Evolutionary conservation across 1,140 invertebrate species (phyloP), one percentile per base, ranked within the genome.

Genomic region (Diplogasteroides magnus): DNA sequence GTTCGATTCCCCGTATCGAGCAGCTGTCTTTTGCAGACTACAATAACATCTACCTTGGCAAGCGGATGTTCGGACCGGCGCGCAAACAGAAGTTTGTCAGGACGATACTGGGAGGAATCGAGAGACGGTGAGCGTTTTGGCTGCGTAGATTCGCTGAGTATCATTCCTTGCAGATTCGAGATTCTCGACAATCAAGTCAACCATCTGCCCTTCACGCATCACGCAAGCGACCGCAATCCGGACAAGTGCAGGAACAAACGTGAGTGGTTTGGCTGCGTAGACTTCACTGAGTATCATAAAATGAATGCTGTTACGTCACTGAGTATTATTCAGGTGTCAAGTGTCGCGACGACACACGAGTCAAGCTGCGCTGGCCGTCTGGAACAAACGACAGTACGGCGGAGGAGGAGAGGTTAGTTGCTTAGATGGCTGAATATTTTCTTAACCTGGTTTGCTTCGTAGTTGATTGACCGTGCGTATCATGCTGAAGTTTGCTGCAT

Each of bases 131-230:
- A 48, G 62, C 11, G n/a, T 15, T 26, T 61, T n/a, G 15, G 26
- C 14, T 15, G 60, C n/a, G n/a, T n/a, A n/a, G n/a, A n/a, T n/a
- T n/a, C n/a, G 14, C 14, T 25, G 14, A 15, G 15, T 23, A 61
- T n/a, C 15, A 19, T 61, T 61, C n/a, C 26, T 26, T 61, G 15
- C 62, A 64, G 70, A 27, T 81, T 81, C 56, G 79, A 81, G 61
- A 82, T 81, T 48, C 73, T 81, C 27, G 79, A 81, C 64, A 81
- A 77, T 57, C 79, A 83, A 62, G 78, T 81, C n/a, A 81, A 81
- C 56, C 76, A 83, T 32, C 74, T 81, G 31, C 74, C 71, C 1
- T 81, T 82, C 64, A 74, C 74, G 11, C 78, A 81, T 58, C 61
- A 66, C 29, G 72, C 69, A 57, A 83, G 74, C 1, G 79, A 81